Evolutionary conservation across 2,888 invertebrate species (phyloP), one percentile per base, ranked within the genome.

Genomic region (Amblyjoppa proteus): DNA sequence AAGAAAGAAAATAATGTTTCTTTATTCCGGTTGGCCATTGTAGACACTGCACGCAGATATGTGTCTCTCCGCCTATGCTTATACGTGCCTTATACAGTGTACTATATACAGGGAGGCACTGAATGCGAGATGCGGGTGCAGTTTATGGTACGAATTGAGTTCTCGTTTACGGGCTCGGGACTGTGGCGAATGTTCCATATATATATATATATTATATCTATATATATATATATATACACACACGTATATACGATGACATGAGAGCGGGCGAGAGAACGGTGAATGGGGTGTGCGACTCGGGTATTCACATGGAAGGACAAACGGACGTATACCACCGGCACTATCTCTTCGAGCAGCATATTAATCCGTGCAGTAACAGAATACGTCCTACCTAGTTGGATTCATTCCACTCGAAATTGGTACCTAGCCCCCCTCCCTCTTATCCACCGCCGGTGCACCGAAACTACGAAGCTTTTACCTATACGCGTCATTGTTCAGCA

Each of bases 91-190:
- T 28, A 73, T 38, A 20, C 3, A 31, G 3, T 16, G n/a, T 7
- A 53, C n/a, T 6, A 20, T 64, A 64, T 75, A 75, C 16, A 61
- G 25, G 58, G 56, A 49, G 58, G 69, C 83, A 74, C 58, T 69
- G 78, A 69, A 80, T 75, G 64, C 70, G 75, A 84, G 79, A 80
- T 77, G 76, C 68, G 81, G 85, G 58, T 61, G 73, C 83, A 74
- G 84, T 87, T 87, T 89, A 89, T 88, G 76, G 86, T 81, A 78
- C 85, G 87, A 88, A 87, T 88, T 88, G 87, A 83, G 85, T 89
- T 89, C 85, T 87, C 86, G 83, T 88, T 89, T 83, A 88, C 86
- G 83, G 81, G 81, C 16, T 49, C 81, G 88, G 68, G 64, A 83
- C 69, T 58, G 61, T 74, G 76, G 74, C 80, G 68, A 76, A 79